Evolutionary conservation across 2,797 vertebrate genomes (phyloP).

Genomic region (Falco naumanni): DNA sequence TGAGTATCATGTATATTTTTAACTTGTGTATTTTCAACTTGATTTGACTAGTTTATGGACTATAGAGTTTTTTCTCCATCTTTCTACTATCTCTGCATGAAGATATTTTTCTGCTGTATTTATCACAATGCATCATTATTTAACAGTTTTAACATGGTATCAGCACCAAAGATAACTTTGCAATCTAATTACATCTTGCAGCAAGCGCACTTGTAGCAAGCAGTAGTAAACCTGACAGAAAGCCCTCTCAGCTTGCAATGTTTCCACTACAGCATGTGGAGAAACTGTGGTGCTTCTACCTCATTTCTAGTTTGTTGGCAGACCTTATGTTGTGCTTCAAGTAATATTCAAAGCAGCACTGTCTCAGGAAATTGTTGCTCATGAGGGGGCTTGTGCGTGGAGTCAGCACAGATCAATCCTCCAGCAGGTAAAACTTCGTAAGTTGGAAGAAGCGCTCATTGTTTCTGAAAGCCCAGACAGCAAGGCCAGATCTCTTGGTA

Average conservation of each 20-base stretch:
- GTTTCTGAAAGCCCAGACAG: neutral
- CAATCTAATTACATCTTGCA: neutral
- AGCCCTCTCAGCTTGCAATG: neutral
- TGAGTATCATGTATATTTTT: neutral
- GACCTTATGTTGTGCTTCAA: neutral
- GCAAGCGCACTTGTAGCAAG: neutral
- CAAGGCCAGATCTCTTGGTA: neutral
- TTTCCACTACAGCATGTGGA: neutral
- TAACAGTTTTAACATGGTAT: neutral
- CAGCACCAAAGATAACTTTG: neutral
- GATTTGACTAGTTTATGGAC: neutral
- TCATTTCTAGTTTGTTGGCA: neutral
- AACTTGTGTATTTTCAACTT: neutral
- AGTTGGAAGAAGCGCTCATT: neutral
- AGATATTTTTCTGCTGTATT: neutral
- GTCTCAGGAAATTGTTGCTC: neutral
- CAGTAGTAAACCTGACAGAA: neutral
- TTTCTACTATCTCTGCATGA: neutral
- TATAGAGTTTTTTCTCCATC: neutral
- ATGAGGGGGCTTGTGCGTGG: fast-evolving
- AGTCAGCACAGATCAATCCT: neutral
- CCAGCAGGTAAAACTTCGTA: neutral
- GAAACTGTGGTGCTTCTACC: neutral
- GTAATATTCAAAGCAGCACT: neutral
- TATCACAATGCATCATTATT: neutral